A percentile compares a stretch with the other conserved stretches of the same genome.
These are phyloP conservation scores for Montifringilla adamsi DNA, from an alignment of 2,113 vertebrate genomes.

Conservation along the genomic window DNA sequence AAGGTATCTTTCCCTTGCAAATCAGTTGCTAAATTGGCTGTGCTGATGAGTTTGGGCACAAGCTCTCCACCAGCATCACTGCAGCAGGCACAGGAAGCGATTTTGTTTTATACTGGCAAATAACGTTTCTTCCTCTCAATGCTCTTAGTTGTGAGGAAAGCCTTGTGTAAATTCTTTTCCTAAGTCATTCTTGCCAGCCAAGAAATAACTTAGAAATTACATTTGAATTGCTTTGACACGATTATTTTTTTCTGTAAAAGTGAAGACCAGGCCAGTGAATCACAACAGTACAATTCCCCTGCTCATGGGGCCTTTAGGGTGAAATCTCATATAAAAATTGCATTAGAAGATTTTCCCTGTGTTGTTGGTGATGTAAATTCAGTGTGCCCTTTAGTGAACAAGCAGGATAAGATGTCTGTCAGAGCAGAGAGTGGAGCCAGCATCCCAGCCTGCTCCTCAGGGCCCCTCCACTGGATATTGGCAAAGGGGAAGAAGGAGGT, in stretches of 20 bases:
- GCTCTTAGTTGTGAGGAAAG: neutral
- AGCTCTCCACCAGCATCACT: neutral
- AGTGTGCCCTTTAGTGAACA: neutral
- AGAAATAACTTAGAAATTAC: constrained; percentile 58
- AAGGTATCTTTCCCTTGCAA: constrained; percentile 71
- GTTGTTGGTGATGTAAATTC: constrained; percentile 42
- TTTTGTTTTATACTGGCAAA: constrained; percentile 58
- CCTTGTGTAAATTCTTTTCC: constrained; percentile 33
- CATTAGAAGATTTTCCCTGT: constrained; percentile 35
- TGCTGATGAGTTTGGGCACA: constrained; percentile 62
- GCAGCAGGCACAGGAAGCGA: constrained; percentile 57
- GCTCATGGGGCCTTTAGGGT: constrained; percentile 43
- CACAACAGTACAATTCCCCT: neutral
- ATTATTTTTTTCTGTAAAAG: constrained; percentile 56
- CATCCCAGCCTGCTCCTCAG: neutral
- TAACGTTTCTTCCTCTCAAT: constrained; percentile 22
- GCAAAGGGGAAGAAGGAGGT: neutral
- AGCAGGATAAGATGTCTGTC: neutral
- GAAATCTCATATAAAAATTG: constrained; percentile 37
- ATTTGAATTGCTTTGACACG: constrained; percentile 50
- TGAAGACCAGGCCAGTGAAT: neutral
- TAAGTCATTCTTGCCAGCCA: constrained; percentile 27
- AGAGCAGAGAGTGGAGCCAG: neutral
- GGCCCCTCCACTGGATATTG: neutral
- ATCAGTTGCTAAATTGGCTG: constrained; percentile 75